Conservation (phyloP, 2,113 vertebrate genomes). For the Labrus mixtus region DNA sequence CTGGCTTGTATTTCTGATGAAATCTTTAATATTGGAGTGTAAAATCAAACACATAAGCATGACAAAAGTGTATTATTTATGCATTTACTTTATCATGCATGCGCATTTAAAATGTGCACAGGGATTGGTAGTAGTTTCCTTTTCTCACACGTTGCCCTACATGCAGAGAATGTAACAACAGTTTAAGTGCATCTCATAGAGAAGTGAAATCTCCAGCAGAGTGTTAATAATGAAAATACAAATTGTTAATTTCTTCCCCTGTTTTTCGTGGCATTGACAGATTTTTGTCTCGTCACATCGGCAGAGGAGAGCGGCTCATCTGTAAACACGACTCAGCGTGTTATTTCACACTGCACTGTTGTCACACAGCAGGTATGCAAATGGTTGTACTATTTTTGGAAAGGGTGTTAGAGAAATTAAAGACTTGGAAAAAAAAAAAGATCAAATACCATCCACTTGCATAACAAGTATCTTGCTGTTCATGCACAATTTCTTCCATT, state of each 20-base stretch:
- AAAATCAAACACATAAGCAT: neutral
- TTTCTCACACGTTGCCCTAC: neutral
- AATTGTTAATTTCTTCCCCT: conserved; percentile 5
- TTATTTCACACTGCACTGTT: conserved; percentile 61
- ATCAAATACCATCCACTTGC: conserved; percentile 37
- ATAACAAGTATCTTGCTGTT: conserved; percentile 29
- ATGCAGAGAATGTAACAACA: neutral
- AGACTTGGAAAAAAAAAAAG: conserved; percentile 38
- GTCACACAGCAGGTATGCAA: conserved; percentile 70
- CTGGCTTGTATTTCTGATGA: conserved; percentile 22
- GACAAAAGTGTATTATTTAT: too few relatives aligned
- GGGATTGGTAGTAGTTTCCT: neutral
- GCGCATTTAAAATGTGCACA: neutral
- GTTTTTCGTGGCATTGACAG: conserved; percentile 32
- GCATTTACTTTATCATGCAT: neutral
- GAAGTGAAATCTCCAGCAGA: neutral
- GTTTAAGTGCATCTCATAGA: neutral
- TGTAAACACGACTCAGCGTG: conserved; percentile 60
- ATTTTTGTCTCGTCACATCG: conserved; percentile 41
- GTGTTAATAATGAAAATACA: conserved; percentile 3
- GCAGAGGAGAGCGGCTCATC: conserved; percentile 48
- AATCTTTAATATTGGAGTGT: neutral
- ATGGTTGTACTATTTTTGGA: conserved; percentile 69
- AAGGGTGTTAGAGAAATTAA: conserved; percentile 58
- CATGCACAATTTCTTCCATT: neutral